Percentiles rank a stretch among this genome's conserved stretches.
phyloP scores from a whole-genome alignment of 2,888 invertebrate species.

The Portevinia maculata region DNA sequence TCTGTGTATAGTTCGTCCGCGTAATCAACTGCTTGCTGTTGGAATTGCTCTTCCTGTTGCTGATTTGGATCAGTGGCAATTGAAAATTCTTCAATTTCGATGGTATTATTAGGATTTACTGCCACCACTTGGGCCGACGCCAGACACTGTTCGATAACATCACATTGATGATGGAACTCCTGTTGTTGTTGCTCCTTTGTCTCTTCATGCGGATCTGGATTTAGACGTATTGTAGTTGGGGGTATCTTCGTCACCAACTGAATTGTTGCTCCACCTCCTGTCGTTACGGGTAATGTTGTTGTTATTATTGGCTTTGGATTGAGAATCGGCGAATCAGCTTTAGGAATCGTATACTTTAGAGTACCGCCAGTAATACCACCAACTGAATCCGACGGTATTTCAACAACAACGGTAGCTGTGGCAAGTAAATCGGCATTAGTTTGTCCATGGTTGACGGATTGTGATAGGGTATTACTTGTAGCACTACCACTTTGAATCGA shows the following conservation, averaged over 20 bases:
- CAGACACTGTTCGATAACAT: constrained; percentile 66
- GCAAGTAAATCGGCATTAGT: constrained; percentile 76
- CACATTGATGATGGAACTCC: constrained; percentile 45
- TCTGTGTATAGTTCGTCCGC: constrained; percentile 31
- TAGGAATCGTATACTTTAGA: constrained; percentile 81
- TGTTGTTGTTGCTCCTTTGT: constrained; percentile 19
- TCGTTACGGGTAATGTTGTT: constrained; percentile 74
- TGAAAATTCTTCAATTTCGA: constrained; percentile 47
- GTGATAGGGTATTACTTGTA: constrained; percentile 68
- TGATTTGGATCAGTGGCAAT: constrained; percentile 13
- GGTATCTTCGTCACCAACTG: constrained; percentile 79
- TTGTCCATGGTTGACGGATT: constrained; percentile 62
- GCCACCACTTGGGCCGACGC: constrained; percentile 53
- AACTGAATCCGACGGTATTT: constrained; percentile 80
- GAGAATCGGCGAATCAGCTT: constrained; percentile 69
- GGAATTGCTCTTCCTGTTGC: constrained; percentile 28
- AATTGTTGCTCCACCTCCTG: constrained; percentile 78
- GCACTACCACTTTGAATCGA: constrained; percentile 77
- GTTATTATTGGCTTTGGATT: constrained; percentile 58
- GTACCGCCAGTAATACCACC: constrained; percentile 79
- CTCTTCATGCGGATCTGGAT: constrained; percentile 6
- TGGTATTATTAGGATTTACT: constrained; percentile 16
- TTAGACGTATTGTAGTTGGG: constrained; percentile 10
- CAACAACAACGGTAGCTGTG: constrained; percentile 81
- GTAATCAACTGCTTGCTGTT: constrained; percentile 17